Conservation (phyloP, 2,888 invertebrate species). For the Chloroclystis v-ata region DNA sequence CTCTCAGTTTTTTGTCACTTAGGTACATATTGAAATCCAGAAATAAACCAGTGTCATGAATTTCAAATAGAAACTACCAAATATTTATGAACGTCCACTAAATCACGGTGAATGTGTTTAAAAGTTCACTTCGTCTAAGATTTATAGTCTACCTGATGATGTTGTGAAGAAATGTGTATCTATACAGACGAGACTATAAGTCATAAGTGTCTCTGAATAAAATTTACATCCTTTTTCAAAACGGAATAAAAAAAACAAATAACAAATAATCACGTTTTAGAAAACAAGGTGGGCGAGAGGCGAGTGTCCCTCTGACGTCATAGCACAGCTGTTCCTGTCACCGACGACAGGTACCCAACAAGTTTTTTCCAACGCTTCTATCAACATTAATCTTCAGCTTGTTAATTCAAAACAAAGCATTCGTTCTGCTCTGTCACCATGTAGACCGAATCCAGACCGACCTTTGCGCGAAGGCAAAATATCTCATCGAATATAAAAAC, state of each 20-base stretch:
- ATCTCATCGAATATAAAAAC: slow-evolving; percentile 33
- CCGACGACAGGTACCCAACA: slow-evolving; percentile 36
- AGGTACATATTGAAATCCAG: too few species aligned
- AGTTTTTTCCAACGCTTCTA: slow-evolving; percentile 39
- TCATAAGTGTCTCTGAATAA: slow-evolving; percentile 16
- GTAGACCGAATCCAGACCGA: slow-evolving; percentile 25
- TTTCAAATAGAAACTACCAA: not conserved
- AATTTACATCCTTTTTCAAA: slow-evolving; percentile 29
- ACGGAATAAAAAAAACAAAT: slow-evolving; percentile 45
- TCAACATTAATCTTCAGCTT: slow-evolving; percentile 38
- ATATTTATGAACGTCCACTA: slow-evolving; percentile 1
- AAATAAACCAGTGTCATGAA: not conserved
- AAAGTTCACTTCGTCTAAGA: slow-evolving; percentile 2
- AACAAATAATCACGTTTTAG: too few species aligned
- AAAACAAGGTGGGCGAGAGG: slow-evolving; percentile 38
- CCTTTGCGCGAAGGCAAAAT: slow-evolving; percentile 40
- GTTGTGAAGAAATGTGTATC: slow-evolving; percentile 8
- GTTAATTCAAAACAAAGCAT: slow-evolving; percentile 28
- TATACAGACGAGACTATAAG: slow-evolving; percentile 7
- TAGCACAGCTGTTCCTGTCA: slow-evolving; percentile 46
- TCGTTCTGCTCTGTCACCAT: slow-evolving; percentile 29
- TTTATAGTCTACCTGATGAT: slow-evolving; percentile 14
- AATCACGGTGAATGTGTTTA: not conserved
- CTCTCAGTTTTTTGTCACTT: too few species aligned
- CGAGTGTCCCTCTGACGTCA: slow-evolving; percentile 47